phyloP scores from a whole-genome alignment of 2,113 vertebrate genomes.

The Melanerpes aurifrons region DNA sequence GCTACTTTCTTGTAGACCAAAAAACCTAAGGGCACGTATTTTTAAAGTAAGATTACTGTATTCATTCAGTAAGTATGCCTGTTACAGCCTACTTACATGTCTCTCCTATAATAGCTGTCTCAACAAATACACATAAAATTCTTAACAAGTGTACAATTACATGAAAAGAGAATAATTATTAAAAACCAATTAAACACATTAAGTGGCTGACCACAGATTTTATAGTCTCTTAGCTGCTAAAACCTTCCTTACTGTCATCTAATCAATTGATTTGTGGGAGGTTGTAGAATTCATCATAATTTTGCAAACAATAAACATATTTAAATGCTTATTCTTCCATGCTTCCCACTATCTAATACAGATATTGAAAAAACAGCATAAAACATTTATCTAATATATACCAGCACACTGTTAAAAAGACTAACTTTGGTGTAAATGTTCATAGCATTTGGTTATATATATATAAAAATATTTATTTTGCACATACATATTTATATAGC shows the following conservation, averaged over 20 bases:
- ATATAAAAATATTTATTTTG: not conserved
- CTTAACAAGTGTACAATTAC: not conserved
- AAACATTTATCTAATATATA: not conserved
- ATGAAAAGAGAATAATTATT: not conserved
- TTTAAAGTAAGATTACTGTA: not conserved
- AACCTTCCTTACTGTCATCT: not conserved
- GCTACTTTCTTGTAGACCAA: not conserved
- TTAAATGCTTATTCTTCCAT: not conserved
- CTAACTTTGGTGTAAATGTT: not conserved
- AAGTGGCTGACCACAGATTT: not conserved
- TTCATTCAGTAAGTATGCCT: not conserved
- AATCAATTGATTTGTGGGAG: not conserved
- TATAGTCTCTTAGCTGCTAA: not conserved
- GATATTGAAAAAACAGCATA: not conserved
- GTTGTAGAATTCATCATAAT: not conserved
- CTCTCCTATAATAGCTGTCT: not conserved
- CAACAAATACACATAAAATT: not conserved
- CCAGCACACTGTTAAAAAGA: not conserved
- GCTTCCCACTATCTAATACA: not conserved
- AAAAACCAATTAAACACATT: not conserved
- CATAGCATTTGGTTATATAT: not conserved
- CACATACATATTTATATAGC: not conserved
- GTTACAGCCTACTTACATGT: not conserved
- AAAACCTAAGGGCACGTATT: fast-evolving
- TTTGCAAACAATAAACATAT: not conserved